Conservation (phyloP, 2,113 vertebrate species). For the Uria aalge region DNA sequence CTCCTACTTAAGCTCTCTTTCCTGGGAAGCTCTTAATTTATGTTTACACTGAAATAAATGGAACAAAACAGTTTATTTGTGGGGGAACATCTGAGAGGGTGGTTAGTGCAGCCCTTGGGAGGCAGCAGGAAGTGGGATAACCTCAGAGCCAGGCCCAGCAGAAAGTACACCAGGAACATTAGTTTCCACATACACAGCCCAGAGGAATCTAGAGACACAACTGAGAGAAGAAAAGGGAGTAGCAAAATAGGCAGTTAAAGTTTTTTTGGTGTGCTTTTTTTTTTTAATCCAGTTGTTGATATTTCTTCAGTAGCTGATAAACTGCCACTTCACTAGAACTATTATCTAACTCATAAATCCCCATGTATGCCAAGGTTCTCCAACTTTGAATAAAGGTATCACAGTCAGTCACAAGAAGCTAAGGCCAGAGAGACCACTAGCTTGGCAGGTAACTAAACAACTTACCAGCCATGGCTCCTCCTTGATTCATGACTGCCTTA, state of each 20-base stretch:
- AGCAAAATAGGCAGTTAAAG: background rate
- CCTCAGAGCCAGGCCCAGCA: constrained; percentile 64
- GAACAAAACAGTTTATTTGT: constrained; percentile 67
- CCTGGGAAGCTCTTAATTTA: constrained; percentile 72
- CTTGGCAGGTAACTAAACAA: background rate
- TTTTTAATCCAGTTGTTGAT: background rate
- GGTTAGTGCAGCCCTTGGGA: constrained; percentile 59
- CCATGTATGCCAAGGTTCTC: background rate
- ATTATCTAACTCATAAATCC: background rate
- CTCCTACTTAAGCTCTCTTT: constrained; percentile 59
- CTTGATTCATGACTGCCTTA: background rate
- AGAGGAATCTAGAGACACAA: constrained; percentile 17
- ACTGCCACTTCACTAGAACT: background rate
- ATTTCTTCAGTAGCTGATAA: background rate
- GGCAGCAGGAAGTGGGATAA: constrained; percentile 75
- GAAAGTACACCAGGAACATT: constrained; percentile 56
- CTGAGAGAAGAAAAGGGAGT: background rate
- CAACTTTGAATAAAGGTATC: background rate
- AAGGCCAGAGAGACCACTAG: background rate
- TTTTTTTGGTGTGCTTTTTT: background rate
- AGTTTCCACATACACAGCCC: constrained; percentile 55
- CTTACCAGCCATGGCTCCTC: background rate
- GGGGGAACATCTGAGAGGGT: constrained; percentile 56
- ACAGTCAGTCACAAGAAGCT: background rate
- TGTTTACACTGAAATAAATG: constrained; percentile 72